Evolutionary conservation across 2,888 invertebrate genomes (phyloP).

Genomic region (Vanessa cardui): DNA sequence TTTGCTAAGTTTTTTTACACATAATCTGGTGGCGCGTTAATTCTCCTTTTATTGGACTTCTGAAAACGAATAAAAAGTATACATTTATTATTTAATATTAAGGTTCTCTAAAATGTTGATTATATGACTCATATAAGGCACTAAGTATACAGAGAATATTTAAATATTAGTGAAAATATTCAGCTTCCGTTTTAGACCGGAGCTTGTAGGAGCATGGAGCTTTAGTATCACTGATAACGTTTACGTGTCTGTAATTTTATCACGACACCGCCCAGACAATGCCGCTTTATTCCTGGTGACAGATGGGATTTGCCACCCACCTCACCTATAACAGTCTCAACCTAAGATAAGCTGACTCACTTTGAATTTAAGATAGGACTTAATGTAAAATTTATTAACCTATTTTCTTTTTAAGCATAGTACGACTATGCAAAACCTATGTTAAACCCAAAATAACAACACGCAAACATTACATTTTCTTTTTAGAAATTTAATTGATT

Average conservation of each 20-base stretch:
- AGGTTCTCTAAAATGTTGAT: neutral
- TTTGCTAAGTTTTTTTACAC: neutral
- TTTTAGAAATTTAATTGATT: neutral
- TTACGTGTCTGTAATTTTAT: constrained; percentile 62
- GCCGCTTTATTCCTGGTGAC: constrained; percentile 61
- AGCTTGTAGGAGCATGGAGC: constrained; percentile 30
- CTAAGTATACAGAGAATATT: constrained; percentile 10
- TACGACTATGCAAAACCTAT: neutral
- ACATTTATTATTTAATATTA: too few species aligned
- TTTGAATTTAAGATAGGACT: constrained; percentile 17
- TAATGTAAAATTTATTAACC: constrained; percentile 1
- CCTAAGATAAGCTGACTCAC: constrained; percentile 35
- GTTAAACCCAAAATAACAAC: too few species aligned
- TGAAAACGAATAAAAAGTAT: too few species aligned
- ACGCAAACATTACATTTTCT: neutral
- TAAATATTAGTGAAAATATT: constrained; percentile 33
- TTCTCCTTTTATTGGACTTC: neutral
- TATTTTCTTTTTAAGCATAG: neutral
- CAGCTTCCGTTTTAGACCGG: constrained; percentile 36
- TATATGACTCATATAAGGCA: neutral
- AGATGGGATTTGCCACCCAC: constrained; percentile 53
- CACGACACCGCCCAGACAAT: constrained; percentile 51
- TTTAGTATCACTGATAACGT: constrained; percentile 50
- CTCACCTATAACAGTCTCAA: constrained; percentile 47
- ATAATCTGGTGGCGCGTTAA: too few species aligned